Percentiles rank a stretch among this genome's conserved stretches.
phyloP scores from a whole-genome alignment of 1,140 invertebrate genomes.

The Papilio polytes region DNA sequence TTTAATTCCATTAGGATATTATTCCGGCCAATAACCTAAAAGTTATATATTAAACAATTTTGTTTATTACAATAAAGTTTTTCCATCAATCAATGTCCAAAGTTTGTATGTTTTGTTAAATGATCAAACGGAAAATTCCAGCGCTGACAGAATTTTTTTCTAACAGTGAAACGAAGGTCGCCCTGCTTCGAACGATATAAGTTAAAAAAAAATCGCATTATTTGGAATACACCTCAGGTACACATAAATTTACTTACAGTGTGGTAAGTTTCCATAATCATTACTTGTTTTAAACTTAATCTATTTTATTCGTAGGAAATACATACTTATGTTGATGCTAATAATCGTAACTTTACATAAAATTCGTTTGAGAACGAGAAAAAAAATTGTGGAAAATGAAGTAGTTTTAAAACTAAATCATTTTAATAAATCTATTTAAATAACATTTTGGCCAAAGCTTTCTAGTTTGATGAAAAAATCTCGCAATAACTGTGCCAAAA shows the following conservation, averaged over 20 bases:
- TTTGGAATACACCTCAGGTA: not conserved
- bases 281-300: not conserved
- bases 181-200: not conserved
- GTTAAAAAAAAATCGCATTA: not conserved
- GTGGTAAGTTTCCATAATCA: not conserved
- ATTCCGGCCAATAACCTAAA: not conserved
- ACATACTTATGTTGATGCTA: not conserved
- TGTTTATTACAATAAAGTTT: slow-evolving; percentile 7
- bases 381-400: too few species aligned
- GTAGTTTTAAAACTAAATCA: not conserved
- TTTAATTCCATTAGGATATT: not conserved
- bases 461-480: not conserved
- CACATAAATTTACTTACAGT: not conserved
- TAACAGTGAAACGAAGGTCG: not conserved
- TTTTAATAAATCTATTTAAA: not conserved
- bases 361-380: too few species aligned
- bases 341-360: not conserved
- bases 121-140: not conserved
- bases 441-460: not conserved
- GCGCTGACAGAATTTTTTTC: not conserved
- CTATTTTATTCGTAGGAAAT: not conserved
- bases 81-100: slow-evolving; percentile 9
- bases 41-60: not conserved
- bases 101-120: not conserved
- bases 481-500: slow-evolving; percentile 4